phyloP scores from a whole-genome alignment of 1,140 invertebrate species.

The Popillia japonica region DNA sequence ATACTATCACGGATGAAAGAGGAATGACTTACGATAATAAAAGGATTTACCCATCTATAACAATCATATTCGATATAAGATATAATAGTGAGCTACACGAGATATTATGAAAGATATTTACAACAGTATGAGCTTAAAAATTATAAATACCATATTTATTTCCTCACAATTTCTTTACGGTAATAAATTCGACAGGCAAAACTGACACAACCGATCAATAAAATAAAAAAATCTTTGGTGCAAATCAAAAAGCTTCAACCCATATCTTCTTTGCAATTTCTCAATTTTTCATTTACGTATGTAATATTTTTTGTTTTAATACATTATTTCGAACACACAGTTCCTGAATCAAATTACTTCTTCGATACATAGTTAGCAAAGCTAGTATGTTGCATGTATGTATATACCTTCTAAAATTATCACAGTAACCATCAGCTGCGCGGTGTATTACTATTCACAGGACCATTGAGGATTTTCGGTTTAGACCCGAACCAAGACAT shows the following conservation, averaged over 20 bases:
- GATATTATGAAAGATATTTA: neutral
- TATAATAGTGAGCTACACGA: neutral
- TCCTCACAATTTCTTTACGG: too few relatives aligned
- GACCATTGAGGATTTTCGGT: constrained; percentile 50
- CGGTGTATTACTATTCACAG: constrained; percentile 42
- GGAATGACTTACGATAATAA: neutral
- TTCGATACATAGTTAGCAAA: neutral
- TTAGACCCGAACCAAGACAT: constrained; percentile 79
- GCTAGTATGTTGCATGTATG: too few relatives aligned
- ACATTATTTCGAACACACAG: neutral
- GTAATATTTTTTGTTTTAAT: neutral
- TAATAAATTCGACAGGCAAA: too few relatives aligned
- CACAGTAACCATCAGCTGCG: constrained; percentile 53
- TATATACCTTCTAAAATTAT: neutral
- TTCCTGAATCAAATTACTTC: neutral
- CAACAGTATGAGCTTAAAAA: neutral
- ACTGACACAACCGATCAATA: too few relatives aligned
- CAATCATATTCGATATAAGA: neutral
- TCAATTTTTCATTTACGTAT: neutral
- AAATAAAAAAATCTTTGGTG: neutral
- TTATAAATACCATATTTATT: neutral
- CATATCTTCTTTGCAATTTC: neutral
- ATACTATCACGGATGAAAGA: neutral
- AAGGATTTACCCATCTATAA: neutral
- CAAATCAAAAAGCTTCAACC: neutral